phyloP scores from a whole-genome alignment of 2,113 vertebrate genomes.

The Microtus ochrogaster region DNA sequence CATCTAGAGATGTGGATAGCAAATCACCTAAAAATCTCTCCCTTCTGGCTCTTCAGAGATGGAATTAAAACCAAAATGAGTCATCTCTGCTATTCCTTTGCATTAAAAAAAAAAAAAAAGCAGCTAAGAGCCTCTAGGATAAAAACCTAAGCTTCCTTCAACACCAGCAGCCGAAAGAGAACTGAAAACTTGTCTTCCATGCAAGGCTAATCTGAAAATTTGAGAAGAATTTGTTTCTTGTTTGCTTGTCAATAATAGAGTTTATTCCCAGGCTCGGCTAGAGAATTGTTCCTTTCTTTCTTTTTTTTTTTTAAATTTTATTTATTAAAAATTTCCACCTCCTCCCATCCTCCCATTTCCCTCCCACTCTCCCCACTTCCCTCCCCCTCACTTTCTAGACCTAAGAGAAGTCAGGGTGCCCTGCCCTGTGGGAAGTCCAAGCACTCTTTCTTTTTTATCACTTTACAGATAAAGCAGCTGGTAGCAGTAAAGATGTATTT shows the following conservation, averaged over 20 bases:
- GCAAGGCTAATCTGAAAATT: conserved; percentile 20
- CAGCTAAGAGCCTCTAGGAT: neutral
- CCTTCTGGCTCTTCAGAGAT: neutral
- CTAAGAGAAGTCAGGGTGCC: no score
- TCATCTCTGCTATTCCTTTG: neutral
- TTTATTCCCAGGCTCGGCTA: neutral
- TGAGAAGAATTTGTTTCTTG: neutral
- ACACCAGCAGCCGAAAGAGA: neutral
- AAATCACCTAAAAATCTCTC: neutral
- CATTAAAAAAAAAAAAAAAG: neutral
- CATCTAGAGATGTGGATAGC: neutral
- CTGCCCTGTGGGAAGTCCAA: no score
- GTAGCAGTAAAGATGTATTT: neutral
- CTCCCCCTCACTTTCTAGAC: no score
- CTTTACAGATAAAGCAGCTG: neutral
- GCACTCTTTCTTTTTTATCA: neutral
- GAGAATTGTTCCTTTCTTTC: neutral
- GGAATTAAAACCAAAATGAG: neutral
- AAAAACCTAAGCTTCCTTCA: neutral
- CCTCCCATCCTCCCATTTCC: no score
- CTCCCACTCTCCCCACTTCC: no score
- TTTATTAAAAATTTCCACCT: no score
- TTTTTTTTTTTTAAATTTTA: no score
- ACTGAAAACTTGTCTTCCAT: neutral
- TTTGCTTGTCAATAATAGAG: neutral